Evolutionary conservation across 1,140 invertebrate species (phyloP).

Genomic region (Ceratoteleas bidentatus): DNA sequence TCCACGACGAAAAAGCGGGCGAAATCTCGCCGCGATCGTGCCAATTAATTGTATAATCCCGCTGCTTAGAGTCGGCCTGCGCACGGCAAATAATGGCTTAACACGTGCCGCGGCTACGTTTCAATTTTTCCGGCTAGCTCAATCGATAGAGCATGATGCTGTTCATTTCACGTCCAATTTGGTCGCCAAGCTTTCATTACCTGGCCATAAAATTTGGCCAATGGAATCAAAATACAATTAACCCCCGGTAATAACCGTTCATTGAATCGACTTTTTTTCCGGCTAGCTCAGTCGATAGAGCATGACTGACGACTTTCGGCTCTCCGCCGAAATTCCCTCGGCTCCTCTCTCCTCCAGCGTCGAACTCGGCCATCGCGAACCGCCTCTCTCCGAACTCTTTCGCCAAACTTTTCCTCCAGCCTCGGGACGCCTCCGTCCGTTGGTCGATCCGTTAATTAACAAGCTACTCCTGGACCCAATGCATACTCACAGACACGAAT

Average conservation of each 20-base stretch:
- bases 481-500: constrained; percentile 82
- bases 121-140: background rate
- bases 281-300: constrained; percentile 1
- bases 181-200: no score
- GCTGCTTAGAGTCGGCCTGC: background rate
- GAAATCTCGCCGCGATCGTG: no score
- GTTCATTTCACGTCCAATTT: background rate
- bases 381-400: background rate
- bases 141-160: background rate
- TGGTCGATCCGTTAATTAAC: background rate
- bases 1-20: no score
- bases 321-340: no score
- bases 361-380: no score
- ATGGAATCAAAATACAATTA: no score
- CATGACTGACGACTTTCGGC: no score
- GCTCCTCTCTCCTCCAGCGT: no score
- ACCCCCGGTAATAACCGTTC: background rate
- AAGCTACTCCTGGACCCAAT: background rate
- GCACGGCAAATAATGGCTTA: background rate
- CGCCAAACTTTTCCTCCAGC: background rate
- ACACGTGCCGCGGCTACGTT: background rate
- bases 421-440: background rate
- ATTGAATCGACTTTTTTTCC: background rate
- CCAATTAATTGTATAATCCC: background rate
- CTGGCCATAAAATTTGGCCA: no score